These are phyloP conservation scores for Aphidius ervi DNA, from an alignment of 1,140 invertebrate genomes.

Conservation along the genomic window DNA sequence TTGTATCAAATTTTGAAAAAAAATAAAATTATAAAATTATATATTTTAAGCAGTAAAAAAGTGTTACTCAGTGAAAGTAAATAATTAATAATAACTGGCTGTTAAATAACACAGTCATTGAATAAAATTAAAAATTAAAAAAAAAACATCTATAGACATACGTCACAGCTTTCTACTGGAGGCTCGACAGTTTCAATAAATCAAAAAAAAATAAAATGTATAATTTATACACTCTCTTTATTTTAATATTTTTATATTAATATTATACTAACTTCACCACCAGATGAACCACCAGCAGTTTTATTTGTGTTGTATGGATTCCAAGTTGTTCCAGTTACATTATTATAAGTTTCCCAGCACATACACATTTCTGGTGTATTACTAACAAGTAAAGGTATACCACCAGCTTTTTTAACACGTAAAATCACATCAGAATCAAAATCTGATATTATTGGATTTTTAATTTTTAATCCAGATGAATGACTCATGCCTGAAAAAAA, in stretches of 20 bases:
- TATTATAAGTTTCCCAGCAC: conserved; percentile 87
- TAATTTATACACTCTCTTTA: not conserved
- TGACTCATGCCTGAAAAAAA: conserved; percentile 52
- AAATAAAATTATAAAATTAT: not conserved
- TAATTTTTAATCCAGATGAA: conserved; percentile 54
- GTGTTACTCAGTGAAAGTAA: too few relatives aligned
- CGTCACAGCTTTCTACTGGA: not conserved
- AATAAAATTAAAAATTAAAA: not conserved
- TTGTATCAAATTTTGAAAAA: not conserved
- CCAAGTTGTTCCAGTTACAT: conserved; percentile 76
- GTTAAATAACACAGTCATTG: not conserved
- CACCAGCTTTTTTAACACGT: conserved; percentile 70
- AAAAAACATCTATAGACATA: not conserved
- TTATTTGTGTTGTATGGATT: conserved; percentile 83
- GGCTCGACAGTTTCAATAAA: too few relatives aligned
- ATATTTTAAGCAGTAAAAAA: not conserved
- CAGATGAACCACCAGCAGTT: conserved; percentile 59
- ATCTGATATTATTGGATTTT: conserved; percentile 56
- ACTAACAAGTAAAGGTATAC: conserved; percentile 80
- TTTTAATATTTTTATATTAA: not conserved
- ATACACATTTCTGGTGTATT: conserved; percentile 90
- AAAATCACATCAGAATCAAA: conserved; percentile 70
- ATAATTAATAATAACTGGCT: too few relatives aligned
- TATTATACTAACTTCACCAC: conserved; percentile 40
- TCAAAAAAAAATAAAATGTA: not conserved